Base-by-base conservation (phyloP, 2,113 vertebrate genomes). In the Bothrops jararaca region DNA sequence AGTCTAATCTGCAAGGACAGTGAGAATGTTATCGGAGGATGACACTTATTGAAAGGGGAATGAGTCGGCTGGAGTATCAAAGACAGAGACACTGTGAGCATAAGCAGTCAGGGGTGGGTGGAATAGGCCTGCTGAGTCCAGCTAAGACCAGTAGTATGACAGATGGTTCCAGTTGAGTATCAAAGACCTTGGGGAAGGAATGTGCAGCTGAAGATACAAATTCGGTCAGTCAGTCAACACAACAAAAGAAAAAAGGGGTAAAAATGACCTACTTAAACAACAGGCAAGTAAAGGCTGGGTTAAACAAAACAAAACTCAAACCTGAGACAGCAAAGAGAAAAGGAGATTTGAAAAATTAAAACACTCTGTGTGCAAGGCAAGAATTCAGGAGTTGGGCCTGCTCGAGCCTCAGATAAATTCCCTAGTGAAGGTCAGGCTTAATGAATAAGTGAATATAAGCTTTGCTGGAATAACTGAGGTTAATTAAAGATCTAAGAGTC, bases 291-390 rank as follows among this genome's bases (percentile, higher is more conserved):
- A 92, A 86, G 91, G 53, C 54, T 60, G 9, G 24, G 91, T 54
- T 0, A 20, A 11, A 39, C 74, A 92, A 88, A 94, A 95, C 85
- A 6, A 54, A 50, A 64, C 89, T 12, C 86, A 91, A 52, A 89
- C 24, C 88, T 39, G 87, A 0, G 9, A 93, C 23, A 94, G 90
- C 42, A 54, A 52, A 88, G 90, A 89, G 26, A 86, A 85, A 74
- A 56, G 74, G 64, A 93, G 86, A 93, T 69, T 69, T 69, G 80
- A 93, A 91, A 94, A 90, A 15, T 88, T 0, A 13, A 94, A 96
- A 91, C 91, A 93, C 92, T 92, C 87, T 64, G 64, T 86, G 69
- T 15, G 64, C 92, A 94, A 85, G 93, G 90, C 91, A 88, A 94
- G 93, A 11, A 3, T 69, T 94, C 91, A 93, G 92, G 53, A 11